Conservation (phyloP, 2,797 vertebrate species). For the Neoniphon sammara region DNA sequence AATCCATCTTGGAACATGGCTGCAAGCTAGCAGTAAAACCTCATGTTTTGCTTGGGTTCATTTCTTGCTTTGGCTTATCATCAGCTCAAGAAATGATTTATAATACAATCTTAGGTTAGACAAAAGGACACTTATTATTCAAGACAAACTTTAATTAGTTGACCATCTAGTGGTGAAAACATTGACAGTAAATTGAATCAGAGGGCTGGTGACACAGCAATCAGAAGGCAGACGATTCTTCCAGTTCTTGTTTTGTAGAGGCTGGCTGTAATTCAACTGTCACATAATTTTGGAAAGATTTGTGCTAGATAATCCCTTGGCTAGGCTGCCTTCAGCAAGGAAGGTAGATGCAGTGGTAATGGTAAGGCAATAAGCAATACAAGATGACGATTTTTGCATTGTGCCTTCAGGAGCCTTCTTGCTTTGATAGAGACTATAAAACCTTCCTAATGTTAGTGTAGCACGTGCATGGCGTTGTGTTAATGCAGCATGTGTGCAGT, state of each 20-base stretch:
- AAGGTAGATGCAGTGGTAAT: not conserved
- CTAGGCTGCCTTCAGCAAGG: too few relatives aligned
- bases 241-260: conserved; percentile 40
- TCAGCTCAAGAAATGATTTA: too few relatives aligned
- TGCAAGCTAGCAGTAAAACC: not conserved
- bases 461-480: conserved; percentile 49
- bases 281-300: conserved; percentile 5
- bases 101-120: not conserved
- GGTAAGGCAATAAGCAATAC: not conserved
- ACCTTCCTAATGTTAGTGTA: conserved; percentile 46
- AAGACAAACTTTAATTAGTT: conserved; percentile 44
- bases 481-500: conserved; percentile 57
- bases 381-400: not conserved
- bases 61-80: not conserved
- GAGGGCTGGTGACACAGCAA: conserved; percentile 43
- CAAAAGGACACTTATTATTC: not conserved
- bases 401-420: not conserved
- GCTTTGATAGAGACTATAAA: conserved; percentile 18
- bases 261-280: conserved; percentile 23
- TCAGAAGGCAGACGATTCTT: conserved; percentile 18
- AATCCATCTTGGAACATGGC: not conserved
- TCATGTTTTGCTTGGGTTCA: not conserved
- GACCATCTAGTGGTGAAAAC: conserved; percentile 51
- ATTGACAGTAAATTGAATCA: conserved; percentile 57
- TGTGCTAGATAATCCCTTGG: too few relatives aligned